Evolutionary conservation across 92 coral and sea anemone genomes (phyloP), one percentile per base, ranked within the genome.

Genomic region (Paragorgia papillata): DNA sequence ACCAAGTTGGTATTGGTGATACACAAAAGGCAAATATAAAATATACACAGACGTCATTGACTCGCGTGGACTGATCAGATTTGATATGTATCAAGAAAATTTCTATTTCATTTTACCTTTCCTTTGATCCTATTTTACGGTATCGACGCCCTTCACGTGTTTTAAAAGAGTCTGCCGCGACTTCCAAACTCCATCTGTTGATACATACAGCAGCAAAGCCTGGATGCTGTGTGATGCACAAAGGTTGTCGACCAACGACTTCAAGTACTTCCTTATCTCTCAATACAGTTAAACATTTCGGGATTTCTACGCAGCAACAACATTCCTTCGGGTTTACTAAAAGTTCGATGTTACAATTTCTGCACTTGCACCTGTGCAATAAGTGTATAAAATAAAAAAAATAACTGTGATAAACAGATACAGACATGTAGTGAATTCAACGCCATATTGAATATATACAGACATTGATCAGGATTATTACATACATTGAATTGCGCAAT

Each of bases 331-430:
- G 57, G 26, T 46, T 69, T 25, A 9, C 33, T 9, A 69, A 19
- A 2, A 13, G 17, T 25, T 69, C 60, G 31, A 19, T 50, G 60
- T 37, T 50, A 19, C 75, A 69, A 35, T 69, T 69, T 17, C 75
- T 59, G 32, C 75, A 69, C 3, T 30, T 69, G 27, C 75, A 69
- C 75, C 49, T 64, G n/a, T n/a, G n/a, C n/a, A n/a, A n/a, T n/a
- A n/a, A n/a, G n/a, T n/a, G n/a, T n/a, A n/a, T n/a, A n/a, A n/a
- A n/a, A n/a, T n/a, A n/a, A n/a, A n/a, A n/a, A n/a, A n/a, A n/a
- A n/a, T n/a, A n/a, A n/a, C n/a, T n/a, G n/a, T n/a, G n/a, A n/a
- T n/a, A n/a, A n/a, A n/a, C n/a, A n/a, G n/a, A n/a, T n/a, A n/a
- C n/a, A n/a, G n/a, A n/a, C n/a, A n/a, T n/a, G n/a, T n/a, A n/a